Evolutionary conservation across 2,113 vertebrate genomes (phyloP).

Genomic region (Microcebus murinus): DNA sequence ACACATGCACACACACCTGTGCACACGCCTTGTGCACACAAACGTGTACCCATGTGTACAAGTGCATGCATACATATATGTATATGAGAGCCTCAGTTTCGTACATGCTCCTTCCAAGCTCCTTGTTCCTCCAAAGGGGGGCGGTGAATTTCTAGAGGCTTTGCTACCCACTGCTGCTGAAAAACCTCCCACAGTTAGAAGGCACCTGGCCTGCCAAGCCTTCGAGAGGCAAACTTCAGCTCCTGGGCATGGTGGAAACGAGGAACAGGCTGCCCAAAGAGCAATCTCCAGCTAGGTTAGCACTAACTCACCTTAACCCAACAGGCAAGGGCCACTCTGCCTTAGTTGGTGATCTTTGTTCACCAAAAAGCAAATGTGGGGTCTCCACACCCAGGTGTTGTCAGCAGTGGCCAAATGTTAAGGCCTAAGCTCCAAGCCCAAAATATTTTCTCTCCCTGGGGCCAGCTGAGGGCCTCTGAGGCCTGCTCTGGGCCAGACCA

Average conservation of each 20-base stretch:
- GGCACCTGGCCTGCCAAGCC: background rate
- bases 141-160: background rate
- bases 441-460: background rate
- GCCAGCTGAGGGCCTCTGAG: background rate
- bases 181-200: background rate
- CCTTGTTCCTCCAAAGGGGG: background rate
- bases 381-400: background rate
- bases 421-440: background rate
- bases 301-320: background rate
- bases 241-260: background rate
- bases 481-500: background rate
- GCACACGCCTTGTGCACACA: background rate
- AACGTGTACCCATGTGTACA: background rate
- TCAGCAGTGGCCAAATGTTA: background rate
- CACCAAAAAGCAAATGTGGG: background rate
- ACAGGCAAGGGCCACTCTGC: background rate
- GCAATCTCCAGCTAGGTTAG: background rate
- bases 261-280: background rate
- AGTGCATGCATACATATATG: background rate
- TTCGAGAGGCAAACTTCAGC: background rate
- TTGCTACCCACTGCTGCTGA: background rate
- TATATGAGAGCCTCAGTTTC: background rate
- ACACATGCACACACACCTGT: background rate
- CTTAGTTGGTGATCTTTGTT: background rate
- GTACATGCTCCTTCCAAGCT: background rate